Percentiles rank a stretch among this genome's conserved stretches.
Evolutionary conservation across 2,888 invertebrate genomes (phyloP).

Genomic region (Caenorhabditis becei): DNA sequence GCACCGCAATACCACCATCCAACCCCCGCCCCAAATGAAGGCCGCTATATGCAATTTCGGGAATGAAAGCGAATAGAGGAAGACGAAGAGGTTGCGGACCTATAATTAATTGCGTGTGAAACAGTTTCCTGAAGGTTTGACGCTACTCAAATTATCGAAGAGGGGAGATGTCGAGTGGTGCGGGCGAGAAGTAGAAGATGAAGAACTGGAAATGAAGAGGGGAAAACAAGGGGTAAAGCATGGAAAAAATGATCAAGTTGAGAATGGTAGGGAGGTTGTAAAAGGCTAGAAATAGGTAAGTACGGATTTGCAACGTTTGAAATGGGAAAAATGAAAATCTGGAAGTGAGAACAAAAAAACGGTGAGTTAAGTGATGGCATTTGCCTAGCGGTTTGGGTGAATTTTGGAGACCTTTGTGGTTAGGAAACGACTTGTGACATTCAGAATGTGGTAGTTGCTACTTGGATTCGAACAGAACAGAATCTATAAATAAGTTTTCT

Average conservation of each 20-base stretch:
- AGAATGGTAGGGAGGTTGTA: too few relatives aligned
- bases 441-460: too few relatives aligned
- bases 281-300: too few relatives aligned
- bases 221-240: background rate
- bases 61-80: constrained; percentile 51
- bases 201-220: background rate
- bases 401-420: too few relatives aligned
- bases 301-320: background rate
- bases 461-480: background rate
- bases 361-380: too few relatives aligned
- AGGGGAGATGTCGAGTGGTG: background rate
- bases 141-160: constrained; percentile 47
- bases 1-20: constrained; percentile 8
- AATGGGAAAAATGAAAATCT: background rate
- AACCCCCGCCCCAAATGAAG: constrained; percentile 40
- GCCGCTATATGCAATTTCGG: constrained; percentile 62
- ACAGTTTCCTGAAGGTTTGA: constrained; percentile 38
- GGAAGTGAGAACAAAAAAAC: background rate
- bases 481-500: too few relatives aligned
- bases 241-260: too few relatives aligned
- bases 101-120: constrained; percentile 62
- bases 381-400: too few relatives aligned
- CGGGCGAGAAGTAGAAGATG: background rate
- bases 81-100: constrained; percentile 44
- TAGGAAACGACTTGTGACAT: too few relatives aligned